Conservation (phyloP, 2,797 vertebrate genomes). For the Paratrypauchen microcephalus region DNA sequence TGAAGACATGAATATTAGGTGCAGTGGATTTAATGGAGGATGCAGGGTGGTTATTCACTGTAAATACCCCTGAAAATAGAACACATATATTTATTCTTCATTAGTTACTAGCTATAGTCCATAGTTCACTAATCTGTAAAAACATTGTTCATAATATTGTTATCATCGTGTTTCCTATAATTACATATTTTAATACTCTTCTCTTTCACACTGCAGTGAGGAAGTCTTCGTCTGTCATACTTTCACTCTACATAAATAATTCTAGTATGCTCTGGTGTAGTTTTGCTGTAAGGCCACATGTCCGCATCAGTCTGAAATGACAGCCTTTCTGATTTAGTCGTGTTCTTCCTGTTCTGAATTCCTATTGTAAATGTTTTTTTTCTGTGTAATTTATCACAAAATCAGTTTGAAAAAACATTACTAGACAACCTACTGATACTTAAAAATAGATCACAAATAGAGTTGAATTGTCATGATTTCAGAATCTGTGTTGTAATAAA, state of each 20-base stretch:
- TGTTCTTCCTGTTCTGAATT: background rate
- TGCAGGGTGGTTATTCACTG: background rate
- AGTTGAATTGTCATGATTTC: too few relatives aligned
- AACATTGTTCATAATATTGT: background rate
- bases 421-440: background rate
- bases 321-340: background rate
- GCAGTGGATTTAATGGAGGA: background rate
- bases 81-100: too few relatives aligned
- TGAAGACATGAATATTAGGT: background rate
- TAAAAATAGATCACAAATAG: background rate
- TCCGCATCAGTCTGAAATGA: background rate
- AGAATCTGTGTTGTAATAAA: constrained; percentile 16
- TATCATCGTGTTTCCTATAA: background rate
- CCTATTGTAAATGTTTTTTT: background rate
- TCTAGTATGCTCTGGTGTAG: background rate
- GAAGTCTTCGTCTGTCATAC: background rate
- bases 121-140: too few relatives aligned
- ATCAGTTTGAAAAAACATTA: background rate
- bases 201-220: background rate
- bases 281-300: background rate
- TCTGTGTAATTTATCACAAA: background rate
- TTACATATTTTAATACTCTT: background rate
- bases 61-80: background rate
- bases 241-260: background rate
- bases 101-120: too few relatives aligned